Evolutionary conservation across 2,797 vertebrate species (phyloP).

Genomic region (Capromys pilorides): DNA sequence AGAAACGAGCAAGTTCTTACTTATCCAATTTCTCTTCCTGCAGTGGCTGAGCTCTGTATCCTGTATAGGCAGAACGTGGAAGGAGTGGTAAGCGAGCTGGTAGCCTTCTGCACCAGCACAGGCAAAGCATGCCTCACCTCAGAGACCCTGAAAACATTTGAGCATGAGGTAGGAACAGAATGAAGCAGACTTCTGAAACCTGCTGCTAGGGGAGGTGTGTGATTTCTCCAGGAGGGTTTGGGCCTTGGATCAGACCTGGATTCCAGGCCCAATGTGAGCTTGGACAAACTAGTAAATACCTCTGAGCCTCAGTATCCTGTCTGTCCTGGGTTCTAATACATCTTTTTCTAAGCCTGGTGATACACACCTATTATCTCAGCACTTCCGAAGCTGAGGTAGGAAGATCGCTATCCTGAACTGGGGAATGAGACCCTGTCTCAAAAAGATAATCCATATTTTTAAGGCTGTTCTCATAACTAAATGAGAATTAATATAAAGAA

Average conservation of each 20-base stretch:
- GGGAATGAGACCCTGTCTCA: too few relatives aligned
- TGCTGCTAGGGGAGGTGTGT: rapidly evolving
- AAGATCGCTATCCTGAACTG: too few relatives aligned
- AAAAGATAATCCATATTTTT: background rate
- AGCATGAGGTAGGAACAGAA: conserved; percentile 90
- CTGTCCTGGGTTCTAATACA: background rate
- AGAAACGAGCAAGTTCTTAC: background rate
- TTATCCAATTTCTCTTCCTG: background rate
- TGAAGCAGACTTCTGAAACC: background rate
- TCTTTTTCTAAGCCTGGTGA: too few relatives aligned
- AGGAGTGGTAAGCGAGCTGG: conserved; percentile 87
- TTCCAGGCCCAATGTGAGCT: background rate
- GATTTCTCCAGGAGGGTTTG: background rate
- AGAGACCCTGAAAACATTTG: conserved; percentile 88
- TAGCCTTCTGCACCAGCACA: conserved; percentile 89
- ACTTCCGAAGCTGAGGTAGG: too few relatives aligned
- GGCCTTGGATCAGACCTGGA: background rate
- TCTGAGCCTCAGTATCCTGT: background rate
- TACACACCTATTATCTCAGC: too few relatives aligned
- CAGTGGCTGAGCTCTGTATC: conserved; percentile 93
- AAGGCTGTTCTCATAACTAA: conserved; percentile 36
- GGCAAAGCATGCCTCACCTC: conserved; percentile 80
- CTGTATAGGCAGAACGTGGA: conserved; percentile 85
- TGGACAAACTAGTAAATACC: background rate
- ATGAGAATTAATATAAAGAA: background rate